A percentile compares a stretch with the other conserved stretches of the same genome.
phyloP scores from a whole-genome alignment of 37 sponge, comb jelly and placozoan genomes.

The Eunapius fragilis region DNA sequence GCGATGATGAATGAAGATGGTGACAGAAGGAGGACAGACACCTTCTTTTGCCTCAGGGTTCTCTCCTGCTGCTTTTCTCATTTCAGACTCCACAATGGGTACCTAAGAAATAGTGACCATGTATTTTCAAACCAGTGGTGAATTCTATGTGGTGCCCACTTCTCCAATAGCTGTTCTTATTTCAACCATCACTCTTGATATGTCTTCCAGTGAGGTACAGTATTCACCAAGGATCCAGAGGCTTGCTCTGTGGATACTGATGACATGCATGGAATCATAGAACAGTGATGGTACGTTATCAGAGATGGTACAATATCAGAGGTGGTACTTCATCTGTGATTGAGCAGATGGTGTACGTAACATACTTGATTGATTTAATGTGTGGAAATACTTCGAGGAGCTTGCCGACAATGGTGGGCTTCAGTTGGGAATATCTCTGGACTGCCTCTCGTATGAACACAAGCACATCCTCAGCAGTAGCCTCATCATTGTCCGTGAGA shows the following conservation, averaged over 20 bases:
- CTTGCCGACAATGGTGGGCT: slow-evolving; percentile 62
- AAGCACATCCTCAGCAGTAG: slow-evolving; percentile 87
- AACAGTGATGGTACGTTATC: too few species aligned
- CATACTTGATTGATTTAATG: slow-evolving; percentile 68
- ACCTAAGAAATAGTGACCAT: slow-evolving; percentile 43
- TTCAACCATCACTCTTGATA: slow-evolving; percentile 77
- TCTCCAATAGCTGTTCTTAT: slow-evolving; percentile 87
- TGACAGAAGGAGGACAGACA: not conserved
- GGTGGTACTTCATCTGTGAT: too few species aligned
- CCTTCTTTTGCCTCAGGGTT: slow-evolving; percentile 61
- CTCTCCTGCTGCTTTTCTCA: slow-evolving; percentile 85
- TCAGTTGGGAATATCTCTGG: slow-evolving; percentile 85
- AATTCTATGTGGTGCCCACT: slow-evolving; percentile 32
- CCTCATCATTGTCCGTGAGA: slow-evolving; percentile 83
- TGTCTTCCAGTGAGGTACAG: slow-evolving; percentile 88
- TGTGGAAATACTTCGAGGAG: slow-evolving; percentile 85
- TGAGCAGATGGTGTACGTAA: not conserved
- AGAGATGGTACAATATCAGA: too few species aligned
- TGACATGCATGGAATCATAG: not conserved
- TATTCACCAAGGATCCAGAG: slow-evolving; percentile 99
- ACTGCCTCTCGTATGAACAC: slow-evolving; percentile 94
- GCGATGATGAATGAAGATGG: not conserved
- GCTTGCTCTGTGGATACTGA: slow-evolving; percentile 72
- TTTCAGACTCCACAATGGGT: slow-evolving; percentile 97
- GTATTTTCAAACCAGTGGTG: not conserved